Base-by-base conservation (phyloP, 1,140 invertebrate species). In the Leptinotarsa defecta region DNA sequence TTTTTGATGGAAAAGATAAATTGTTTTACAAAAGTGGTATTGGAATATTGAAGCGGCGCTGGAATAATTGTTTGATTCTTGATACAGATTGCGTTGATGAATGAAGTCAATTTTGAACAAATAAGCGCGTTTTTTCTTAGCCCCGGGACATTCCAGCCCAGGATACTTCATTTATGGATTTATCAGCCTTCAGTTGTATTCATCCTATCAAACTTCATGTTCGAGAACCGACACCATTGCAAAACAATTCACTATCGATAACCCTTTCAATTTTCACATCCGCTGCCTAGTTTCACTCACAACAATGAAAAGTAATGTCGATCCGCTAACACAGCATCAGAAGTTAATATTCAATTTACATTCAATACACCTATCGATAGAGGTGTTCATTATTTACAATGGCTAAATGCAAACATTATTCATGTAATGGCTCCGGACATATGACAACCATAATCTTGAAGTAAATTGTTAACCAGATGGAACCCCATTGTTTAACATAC, bases 401-500 rank as follows among this genome's bases (percentile, higher is more conserved):
- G 20, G 27, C 13, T 69, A 48, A 69, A 69, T 69, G 34, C 43
- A 69, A 69, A 69, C 68, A 69, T 69, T 43, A 34, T 48, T 69
- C 68, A 48, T 22, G 48, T 48, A 69, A 69, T 69, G 68, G 68
- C 13, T 34, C 34, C 17, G 68, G 43, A 48, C 43, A 48, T 69
- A 69, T 69, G 68, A 69, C 68, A 69, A 69, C 68, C 43, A 69
- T 69, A 69, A 69, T 69, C 68, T 48, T 69, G 19, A 69, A 69
- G 27, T 69, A 48, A 69, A 69, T 69, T 34, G 68, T 69, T 48
- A 69, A 69, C 68, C 68, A 69, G 24, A 69, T 69, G 68, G 68
- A 69, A 69, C 68, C 68, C 68, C 68, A 69, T 69, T 69, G 68
- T 69, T 69, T 69, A 69, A 69, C 68, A 69, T 69, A 48, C 68